These are phyloP conservation scores for Bhutanitis thaidina DNA, from an alignment of 2,888 invertebrate species.

Conservation along the genomic window DNA sequence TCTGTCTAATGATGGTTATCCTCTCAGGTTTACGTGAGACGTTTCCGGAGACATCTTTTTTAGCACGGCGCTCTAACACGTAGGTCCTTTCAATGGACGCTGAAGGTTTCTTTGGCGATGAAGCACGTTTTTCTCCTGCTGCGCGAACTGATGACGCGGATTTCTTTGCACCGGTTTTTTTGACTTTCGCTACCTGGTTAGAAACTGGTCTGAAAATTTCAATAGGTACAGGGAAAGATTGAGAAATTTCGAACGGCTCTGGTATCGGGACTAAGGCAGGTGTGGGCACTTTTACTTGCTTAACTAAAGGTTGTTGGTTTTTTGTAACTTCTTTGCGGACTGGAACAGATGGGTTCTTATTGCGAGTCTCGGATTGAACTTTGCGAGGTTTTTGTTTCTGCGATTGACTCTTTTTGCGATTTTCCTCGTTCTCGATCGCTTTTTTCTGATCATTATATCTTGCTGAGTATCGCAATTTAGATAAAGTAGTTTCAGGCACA, in stretches of 20 bases:
- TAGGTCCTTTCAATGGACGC: conserved; percentile 41
- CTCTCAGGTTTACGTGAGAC: conserved; percentile 36
- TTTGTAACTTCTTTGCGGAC: conserved; percentile 39
- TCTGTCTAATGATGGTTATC: conserved; percentile 42
- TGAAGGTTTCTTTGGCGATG: conserved; percentile 39
- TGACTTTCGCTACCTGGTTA: conserved; percentile 27
- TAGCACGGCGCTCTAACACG: conserved; percentile 33
- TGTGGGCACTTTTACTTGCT: conserved; percentile 34
- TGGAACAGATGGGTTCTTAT: conserved; percentile 37
- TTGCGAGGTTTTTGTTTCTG: conserved; percentile 43
- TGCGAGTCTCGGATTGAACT: conserved; percentile 35
- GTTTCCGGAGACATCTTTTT: conserved; percentile 35
- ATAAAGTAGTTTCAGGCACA: conserved; percentile 22
- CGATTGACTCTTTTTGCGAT: conserved; percentile 30
- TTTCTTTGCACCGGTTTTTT: conserved; percentile 37
- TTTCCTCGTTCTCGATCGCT: conserved; percentile 43
- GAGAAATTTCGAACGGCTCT: conserved; percentile 33
- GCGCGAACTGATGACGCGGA: conserved; percentile 27
- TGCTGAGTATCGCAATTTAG: conserved; percentile 40
- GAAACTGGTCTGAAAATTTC: conserved; percentile 38
- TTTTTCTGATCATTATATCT: conserved; percentile 47
- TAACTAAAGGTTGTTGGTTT: conserved; percentile 32
- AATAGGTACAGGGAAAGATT: conserved; percentile 7
- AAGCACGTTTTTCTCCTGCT: conserved; percentile 33
- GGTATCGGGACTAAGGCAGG: conserved; percentile 45